Conservation (phyloP, 2,113 vertebrate genomes). For the Isurus oxyrinchus region DNA sequence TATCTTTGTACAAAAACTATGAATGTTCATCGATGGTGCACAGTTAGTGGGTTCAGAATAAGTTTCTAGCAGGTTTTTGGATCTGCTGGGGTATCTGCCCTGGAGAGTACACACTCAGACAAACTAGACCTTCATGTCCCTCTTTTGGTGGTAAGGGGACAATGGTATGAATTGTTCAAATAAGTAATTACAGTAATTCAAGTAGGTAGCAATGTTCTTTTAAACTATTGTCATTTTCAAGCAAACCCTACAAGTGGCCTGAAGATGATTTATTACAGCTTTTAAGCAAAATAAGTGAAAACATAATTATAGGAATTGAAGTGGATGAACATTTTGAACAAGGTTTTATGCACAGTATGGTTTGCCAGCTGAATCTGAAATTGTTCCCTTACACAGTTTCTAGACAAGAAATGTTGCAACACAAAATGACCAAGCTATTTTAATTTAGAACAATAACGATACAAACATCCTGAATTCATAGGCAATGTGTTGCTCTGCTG, state of each 20-base stretch:
- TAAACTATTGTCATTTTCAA: neutral
- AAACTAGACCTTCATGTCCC: neutral
- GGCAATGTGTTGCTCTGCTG: neutral
- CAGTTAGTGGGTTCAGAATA: neutral
- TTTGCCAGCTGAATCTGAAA: neutral
- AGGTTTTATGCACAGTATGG: neutral
- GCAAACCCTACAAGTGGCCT: neutral
- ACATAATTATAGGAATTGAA: constrained; percentile 21
- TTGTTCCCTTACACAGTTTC: neutral
- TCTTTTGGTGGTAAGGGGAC: neutral
- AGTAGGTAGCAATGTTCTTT: neutral
- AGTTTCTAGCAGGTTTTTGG: neutral
- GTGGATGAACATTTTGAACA: neutral
- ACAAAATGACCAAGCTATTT: neutral
- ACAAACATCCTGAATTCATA: neutral
- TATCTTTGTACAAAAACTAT: neutral
- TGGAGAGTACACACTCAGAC: neutral
- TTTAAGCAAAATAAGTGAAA: neutral
- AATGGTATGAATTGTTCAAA: neutral
- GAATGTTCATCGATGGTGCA: neutral
- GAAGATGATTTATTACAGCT: neutral
- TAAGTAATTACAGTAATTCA: constrained; percentile 27
- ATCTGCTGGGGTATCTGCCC: neutral
- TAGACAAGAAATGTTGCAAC: neutral
- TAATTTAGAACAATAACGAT: neutral